phyloP scores from a whole-genome alignment of 1,140 invertebrate genomes.

The Spodoptera frugiperda region DNA sequence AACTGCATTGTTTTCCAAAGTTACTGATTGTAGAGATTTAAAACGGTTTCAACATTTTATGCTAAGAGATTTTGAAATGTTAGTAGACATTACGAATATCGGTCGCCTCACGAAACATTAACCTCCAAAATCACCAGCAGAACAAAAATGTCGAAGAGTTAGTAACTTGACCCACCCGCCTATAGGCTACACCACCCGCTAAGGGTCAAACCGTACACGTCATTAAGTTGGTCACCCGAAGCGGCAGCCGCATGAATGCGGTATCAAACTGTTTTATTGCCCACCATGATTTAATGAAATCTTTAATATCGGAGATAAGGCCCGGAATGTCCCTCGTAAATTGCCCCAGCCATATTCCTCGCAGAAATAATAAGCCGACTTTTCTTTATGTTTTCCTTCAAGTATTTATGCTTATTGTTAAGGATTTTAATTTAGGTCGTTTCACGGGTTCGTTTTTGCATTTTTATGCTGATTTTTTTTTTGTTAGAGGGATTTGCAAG shows the following conservation, averaged over 20 bases:
- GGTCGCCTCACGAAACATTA: too few relatives aligned
- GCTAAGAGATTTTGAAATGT: too few relatives aligned
- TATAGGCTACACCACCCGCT: conserved; percentile 39
- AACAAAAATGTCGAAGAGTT: neutral
- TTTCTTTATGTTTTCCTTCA: conserved; percentile 49
- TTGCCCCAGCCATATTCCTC: conserved; percentile 70
- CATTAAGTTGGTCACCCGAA: conserved; percentile 79
- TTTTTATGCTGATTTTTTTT: neutral
- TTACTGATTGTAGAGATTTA: too few relatives aligned
- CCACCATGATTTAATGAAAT: conserved; percentile 84
- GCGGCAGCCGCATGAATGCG: conserved; percentile 72
- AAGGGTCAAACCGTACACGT: conserved; percentile 70
- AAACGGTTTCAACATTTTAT: too few relatives aligned
- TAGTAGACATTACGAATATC: too few relatives aligned
- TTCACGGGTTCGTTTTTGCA: neutral
- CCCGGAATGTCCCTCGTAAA: conserved; percentile 66
- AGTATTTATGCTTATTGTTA: conserved; percentile 42
- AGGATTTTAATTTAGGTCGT: conserved; percentile 24
- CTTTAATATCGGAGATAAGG: conserved; percentile 83
- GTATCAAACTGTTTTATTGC: conserved; percentile 85
- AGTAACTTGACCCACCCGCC: neutral
- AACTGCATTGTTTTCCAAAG: too few relatives aligned
- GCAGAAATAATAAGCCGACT: conserved; percentile 71
- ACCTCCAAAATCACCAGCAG: too few relatives aligned
- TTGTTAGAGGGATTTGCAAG: neutral